phyloP scores from a whole-genome alignment of 2,113 vertebrate genomes.

The Spea bombifrons region DNA sequence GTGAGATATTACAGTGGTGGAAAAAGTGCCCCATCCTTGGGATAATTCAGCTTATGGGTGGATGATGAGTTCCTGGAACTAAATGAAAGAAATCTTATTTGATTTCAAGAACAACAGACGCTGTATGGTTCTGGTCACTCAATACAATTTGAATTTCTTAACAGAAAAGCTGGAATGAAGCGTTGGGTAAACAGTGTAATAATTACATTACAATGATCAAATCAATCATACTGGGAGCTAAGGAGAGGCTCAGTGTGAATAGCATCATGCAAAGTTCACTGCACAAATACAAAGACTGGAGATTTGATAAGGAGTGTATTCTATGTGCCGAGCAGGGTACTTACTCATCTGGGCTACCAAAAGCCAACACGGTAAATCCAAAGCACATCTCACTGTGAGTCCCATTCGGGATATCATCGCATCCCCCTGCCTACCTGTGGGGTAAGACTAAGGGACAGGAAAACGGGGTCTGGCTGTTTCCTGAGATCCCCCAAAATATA shows the following conservation, averaged over 20 bases:
- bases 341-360: conserved; percentile 1
- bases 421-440: background rate
- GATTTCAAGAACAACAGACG: conserved; percentile 64
- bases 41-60: conserved; percentile 82
- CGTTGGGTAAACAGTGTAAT: conserved; percentile 80
- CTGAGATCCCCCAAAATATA: background rate
- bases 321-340: conserved; percentile 7
- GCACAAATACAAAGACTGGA: conserved; percentile 77
- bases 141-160: conserved; percentile 77
- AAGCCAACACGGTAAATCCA: background rate
- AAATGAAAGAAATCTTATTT: conserved; percentile 71
- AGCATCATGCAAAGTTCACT: conserved; percentile 71
- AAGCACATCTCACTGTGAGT: background rate
- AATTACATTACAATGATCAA: conserved; percentile 84
- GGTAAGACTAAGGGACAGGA: background rate
- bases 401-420: background rate
- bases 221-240: conserved; percentile 78
- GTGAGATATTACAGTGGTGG: conserved; percentile 86
- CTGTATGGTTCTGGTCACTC: conserved; percentile 65
- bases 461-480: background rate
- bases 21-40: conserved; percentile 89
- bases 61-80: conserved; percentile 69
- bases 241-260: conserved; percentile 66
- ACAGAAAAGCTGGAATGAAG: conserved; percentile 79
- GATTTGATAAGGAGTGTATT: conserved; percentile 49